phyloP scores from a whole-genome alignment of 2,113 vertebrate genomes.

The Eonycteris spelaea region DNA sequence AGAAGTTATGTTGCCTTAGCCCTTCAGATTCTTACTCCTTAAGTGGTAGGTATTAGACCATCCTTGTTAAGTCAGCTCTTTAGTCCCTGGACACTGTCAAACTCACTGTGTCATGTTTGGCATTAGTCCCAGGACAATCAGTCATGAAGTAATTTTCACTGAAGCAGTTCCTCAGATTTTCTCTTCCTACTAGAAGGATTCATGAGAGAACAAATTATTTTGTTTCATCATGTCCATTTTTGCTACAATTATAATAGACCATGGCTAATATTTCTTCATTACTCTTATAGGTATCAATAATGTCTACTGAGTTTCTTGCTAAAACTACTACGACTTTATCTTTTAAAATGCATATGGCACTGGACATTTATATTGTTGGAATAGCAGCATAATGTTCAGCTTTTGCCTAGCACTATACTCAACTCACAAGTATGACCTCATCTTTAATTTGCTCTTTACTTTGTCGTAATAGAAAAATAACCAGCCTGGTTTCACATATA shows the following conservation, averaged over 20 bases:
- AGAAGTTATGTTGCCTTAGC: too few relatives aligned
- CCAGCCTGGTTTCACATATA: not conserved
- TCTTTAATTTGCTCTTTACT: too few relatives aligned
- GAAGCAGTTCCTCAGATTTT: not conserved
- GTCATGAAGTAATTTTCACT: not conserved
- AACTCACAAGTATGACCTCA: not conserved
- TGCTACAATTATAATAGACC: not conserved
- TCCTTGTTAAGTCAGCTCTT: not conserved
- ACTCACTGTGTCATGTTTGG: not conserved
- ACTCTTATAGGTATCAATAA: not conserved
- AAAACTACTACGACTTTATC: not conserved
- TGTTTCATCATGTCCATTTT: not conserved
- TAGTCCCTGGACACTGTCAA: not conserved
- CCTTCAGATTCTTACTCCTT: not conserved
- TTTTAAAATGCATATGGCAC: not conserved
- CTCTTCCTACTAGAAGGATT: not conserved
- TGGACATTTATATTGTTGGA: not conserved
- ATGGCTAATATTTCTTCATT: not conserved
- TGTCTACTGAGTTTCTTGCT: not conserved
- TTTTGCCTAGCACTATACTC: not conserved
- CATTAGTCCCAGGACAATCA: not conserved
- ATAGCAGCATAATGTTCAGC: not conserved
- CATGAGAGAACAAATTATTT: not conserved
- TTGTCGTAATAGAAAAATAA: not conserved
- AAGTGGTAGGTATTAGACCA: too few relatives aligned